These are phyloP conservation scores for Hyaena hyaena DNA, from an alignment of 2,113 vertebrate genomes.

Conservation along the genomic window DNA sequence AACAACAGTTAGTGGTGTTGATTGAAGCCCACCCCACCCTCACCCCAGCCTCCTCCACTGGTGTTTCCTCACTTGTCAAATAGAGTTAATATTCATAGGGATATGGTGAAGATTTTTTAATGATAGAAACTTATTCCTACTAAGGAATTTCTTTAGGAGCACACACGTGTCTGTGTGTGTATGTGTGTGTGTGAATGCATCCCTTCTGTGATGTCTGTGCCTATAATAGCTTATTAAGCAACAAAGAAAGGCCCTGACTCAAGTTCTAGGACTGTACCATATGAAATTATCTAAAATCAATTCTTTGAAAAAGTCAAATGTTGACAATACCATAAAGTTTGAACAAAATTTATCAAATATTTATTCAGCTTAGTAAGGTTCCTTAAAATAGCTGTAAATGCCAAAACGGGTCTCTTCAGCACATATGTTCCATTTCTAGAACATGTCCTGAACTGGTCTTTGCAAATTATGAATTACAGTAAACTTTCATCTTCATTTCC, in stretches of 20 bases:
- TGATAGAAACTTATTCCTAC: not conserved
- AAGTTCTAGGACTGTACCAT: not conserved
- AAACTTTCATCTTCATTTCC: not conserved
- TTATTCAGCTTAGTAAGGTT: not conserved
- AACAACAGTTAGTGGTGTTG: not conserved
- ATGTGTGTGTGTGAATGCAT: too few species aligned
- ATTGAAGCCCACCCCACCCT: not conserved
- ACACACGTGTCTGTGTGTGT: too few species aligned
- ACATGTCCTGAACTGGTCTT: not conserved
- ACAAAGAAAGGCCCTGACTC: not conserved
- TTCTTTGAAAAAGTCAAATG: not conserved
- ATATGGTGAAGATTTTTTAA: not conserved
- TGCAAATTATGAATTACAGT: not conserved
- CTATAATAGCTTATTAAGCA: not conserved
- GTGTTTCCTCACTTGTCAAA: not conserved
- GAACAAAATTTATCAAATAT: not conserved
- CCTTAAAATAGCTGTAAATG: not conserved
- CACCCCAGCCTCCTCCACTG: not conserved
- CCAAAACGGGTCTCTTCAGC: not conserved
- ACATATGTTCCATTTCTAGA: not conserved
- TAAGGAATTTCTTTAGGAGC: not conserved
- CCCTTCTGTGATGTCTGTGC: not conserved
- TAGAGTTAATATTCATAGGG: not conserved
- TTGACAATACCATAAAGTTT: not conserved
- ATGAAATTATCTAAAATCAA: not conserved